phyloP scores from a whole-genome alignment of 2,113 vertebrate species.

The Tachycineta bicolor region DNA sequence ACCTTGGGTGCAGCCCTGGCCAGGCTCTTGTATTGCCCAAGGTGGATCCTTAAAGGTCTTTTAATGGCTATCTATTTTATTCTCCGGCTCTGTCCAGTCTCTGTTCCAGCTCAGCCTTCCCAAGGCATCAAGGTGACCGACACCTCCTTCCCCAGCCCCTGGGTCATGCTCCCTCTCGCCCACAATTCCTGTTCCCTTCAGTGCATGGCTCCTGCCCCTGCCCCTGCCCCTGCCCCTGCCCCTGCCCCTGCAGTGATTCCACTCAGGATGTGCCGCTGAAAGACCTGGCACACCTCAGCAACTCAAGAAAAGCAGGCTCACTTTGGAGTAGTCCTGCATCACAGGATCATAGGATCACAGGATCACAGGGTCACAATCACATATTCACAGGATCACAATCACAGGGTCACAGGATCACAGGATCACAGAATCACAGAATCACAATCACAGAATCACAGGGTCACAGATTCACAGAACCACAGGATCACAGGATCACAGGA shows the following conservation, averaged over 20 bases:
- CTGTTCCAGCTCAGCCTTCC: background rate
- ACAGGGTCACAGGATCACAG: background rate
- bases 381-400: background rate
- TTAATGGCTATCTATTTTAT: background rate
- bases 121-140: fast-evolving
- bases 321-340: background rate
- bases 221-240: background rate
- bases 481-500: background rate
- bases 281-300: fast-evolving
- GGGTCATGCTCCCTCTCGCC: fast-evolving
- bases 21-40: no score
- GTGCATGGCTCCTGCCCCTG: background rate
- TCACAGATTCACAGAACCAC: background rate
- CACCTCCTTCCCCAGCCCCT: background rate
- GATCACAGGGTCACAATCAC: background rate
- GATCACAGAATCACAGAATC: background rate
- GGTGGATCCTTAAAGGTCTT: no score
- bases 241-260: background rate
- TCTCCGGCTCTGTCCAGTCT: background rate
- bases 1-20: background rate
- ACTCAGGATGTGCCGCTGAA: fast-evolving
- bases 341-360: no score
- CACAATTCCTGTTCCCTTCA: fast-evolving
- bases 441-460: background rate
- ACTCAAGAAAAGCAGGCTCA: background rate